Conservation (phyloP, 2,113 vertebrate species). For the Raja brachyura region DNA sequence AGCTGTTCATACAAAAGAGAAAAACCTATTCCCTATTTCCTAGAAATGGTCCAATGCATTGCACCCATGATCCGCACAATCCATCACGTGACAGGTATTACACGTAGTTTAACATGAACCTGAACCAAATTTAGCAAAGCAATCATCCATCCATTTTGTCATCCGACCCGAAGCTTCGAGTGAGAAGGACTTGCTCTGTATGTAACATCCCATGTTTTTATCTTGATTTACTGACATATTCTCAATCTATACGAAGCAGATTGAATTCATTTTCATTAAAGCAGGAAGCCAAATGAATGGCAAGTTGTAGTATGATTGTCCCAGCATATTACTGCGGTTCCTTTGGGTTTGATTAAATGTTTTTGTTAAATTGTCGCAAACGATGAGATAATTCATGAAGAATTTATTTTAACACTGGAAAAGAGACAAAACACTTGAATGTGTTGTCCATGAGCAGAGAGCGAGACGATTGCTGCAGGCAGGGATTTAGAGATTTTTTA, state of each 20-base stretch:
- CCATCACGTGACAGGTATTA: background rate
- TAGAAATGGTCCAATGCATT: background rate
- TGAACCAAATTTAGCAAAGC: background rate
- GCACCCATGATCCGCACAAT: background rate
- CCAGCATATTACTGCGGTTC: background rate
- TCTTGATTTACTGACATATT: background rate
- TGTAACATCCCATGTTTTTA: background rate
- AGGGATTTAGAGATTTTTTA: background rate
- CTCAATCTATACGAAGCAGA: background rate
- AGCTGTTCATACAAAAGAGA: background rate
- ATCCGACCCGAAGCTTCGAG: background rate
- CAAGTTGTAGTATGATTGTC: background rate
- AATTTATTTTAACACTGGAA: background rate
- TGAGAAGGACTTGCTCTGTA: too few relatives aligned
- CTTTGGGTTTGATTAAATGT: background rate
- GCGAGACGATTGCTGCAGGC: background rate
- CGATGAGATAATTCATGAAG: background rate
- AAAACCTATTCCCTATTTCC: background rate
- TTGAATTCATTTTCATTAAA: background rate
- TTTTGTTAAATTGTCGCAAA: background rate
- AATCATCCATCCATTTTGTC: slow-evolving; percentile 7
- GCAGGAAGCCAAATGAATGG: background rate
- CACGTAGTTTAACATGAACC: background rate
- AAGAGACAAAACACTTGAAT: background rate
- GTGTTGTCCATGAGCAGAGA: background rate